These are phyloP conservation scores for Dasypus novemcinctus DNA, from an alignment of 2,113 vertebrate species.

Conservation along the genomic window DNA sequence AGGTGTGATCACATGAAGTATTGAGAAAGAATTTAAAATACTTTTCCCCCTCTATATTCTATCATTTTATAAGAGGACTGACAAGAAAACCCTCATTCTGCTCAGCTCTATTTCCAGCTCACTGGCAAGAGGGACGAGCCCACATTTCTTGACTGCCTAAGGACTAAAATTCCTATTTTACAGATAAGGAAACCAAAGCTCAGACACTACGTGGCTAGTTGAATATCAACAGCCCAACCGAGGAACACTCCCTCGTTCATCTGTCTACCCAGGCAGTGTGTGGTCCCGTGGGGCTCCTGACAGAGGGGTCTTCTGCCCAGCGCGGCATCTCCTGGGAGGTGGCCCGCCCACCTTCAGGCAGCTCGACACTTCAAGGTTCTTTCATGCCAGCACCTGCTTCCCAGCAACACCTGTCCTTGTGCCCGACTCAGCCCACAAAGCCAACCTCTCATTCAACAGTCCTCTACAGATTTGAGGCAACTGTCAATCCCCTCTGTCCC, in stretches of 20 bases:
- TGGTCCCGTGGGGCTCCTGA: neutral
- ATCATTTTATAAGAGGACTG: neutral
- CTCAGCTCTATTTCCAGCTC: neutral
- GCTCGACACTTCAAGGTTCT: neutral
- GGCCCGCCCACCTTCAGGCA: neutral
- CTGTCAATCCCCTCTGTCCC: neutral
- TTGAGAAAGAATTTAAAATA: neutral
- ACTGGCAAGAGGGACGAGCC: neutral
- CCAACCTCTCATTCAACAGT: neutral
- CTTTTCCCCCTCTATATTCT: neutral
- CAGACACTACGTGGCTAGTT: neutral
- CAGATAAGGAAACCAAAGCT: neutral
- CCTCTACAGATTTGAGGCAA: neutral
- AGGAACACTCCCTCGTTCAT: neutral
- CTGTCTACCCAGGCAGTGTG: neutral
- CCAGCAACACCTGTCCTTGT: neutral
- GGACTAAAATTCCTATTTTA: neutral
- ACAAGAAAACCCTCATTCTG: neutral
- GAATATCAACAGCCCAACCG: neutral
- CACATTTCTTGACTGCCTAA: neutral
- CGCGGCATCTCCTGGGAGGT: no score
- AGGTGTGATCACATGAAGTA: neutral
- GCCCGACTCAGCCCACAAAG: neutral
- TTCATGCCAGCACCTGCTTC: neutral
- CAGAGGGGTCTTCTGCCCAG: neutral